A percentile compares a stretch with the other conserved stretches of the same genome.
phyloP scores from a whole-genome alignment of 2,888 invertebrate species.

The Galeopsomyia nigrocyanea region DNA sequence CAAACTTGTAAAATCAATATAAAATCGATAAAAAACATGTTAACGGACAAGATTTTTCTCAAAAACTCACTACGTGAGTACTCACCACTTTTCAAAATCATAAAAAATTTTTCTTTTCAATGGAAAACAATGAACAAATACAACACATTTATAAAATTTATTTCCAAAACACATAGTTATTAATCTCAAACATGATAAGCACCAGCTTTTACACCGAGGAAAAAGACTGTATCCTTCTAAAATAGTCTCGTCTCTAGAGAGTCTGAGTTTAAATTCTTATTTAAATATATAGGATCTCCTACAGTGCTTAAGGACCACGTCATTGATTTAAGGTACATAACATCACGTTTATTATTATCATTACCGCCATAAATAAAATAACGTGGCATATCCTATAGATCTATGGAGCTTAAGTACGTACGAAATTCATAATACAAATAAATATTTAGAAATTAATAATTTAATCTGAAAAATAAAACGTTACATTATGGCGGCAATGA shows the following conservation, averaged over 20 bases:
- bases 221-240: constrained; percentile 22
- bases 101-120: neutral
- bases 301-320: constrained; percentile 22
- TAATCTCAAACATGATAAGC: constrained; percentile 32
- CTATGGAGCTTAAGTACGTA: constrained; percentile 1
- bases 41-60: too few species aligned
- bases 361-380: constrained; percentile 16
- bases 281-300: constrained; percentile 38
- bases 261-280: constrained; percentile 36
- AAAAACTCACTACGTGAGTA: too few species aligned
- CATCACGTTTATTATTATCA: constrained; percentile 36
- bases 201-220: constrained; percentile 23
- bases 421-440: neutral
- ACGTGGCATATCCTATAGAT: too few species aligned
- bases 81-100: too few species aligned
- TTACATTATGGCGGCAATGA: constrained; percentile 33
- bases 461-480: neutral
- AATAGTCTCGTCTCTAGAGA: constrained; percentile 34
- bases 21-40: too few species aligned
- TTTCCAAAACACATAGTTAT: constrained; percentile 13
- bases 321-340: constrained; percentile 44
- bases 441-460: neutral
- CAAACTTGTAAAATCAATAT: too few species aligned
- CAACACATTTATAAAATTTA: constrained; percentile 25
- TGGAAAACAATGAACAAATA: constrained; percentile 1